Evolutionary conservation across 2,797 vertebrate species (phyloP), one percentile per base, ranked within the genome.

Genomic region (Muraenolepis orangiensis): DNA sequence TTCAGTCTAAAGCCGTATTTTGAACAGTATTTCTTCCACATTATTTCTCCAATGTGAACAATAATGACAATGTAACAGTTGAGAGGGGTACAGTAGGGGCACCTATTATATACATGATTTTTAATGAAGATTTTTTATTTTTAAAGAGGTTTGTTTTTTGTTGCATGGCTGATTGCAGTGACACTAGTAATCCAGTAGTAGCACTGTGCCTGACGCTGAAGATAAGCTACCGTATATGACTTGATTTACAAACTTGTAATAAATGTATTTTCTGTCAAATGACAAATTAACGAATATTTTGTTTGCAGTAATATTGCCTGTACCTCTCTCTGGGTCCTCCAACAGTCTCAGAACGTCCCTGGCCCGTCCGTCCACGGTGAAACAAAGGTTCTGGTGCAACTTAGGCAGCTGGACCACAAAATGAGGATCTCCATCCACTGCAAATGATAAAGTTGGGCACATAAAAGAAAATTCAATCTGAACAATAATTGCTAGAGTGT

Each of bases 381-480:
- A 97, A 80, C 94, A 96, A 72, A 95, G 80, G 76, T 87, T 94
- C 64, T 95, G 90, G 1, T 87, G 84, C 64, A 90, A 87, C 67
- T 85, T 90, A 23, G 93, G 94, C 70, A 95, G 85, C 57, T 89
- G 92, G 64, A 95, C 91, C 79, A 96, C 91, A 87, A 96, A 96
- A 85, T 96, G 95, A 80, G 95, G 94, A 83, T 96, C 95, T 80
- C 95, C 95, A 74, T 96, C 95, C 79, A 95, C 95, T 96, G 75
- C 7, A 79, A 87, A 29, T 81, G 3, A 89, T 2, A 75, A 64
- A 31, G 74, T 3, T 16, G 23, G 57, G 1, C 78, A 28, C 7
- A 28, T 78, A 14, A 40, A 72, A 2, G 32, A 68, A 20, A 0
- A 13, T 26, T 70, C 5, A 70, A 40, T 1, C n/a, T n/a, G 23